phyloP scores from a whole-genome alignment of 2,113 vertebrate species.

The Tympanuchus pallidicinctus region DNA sequence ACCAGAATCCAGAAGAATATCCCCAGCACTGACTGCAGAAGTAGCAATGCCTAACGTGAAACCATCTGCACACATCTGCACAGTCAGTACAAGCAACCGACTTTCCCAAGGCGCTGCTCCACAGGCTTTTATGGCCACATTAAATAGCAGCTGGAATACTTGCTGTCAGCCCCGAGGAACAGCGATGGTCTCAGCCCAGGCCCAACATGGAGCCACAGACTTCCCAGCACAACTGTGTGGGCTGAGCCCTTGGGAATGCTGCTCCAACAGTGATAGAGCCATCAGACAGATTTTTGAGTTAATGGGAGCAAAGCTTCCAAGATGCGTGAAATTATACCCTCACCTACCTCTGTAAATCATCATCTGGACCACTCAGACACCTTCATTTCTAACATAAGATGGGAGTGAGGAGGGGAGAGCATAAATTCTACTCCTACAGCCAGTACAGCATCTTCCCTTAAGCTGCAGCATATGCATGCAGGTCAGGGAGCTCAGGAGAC shows the following conservation, averaged over 20 bases:
- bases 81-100: not conserved
- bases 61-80: not conserved
- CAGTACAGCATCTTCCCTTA: not conserved
- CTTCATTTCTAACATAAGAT: not conserved
- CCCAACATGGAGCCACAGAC: not conserved
- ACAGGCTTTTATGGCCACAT: no score
- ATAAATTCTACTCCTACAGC: no score
- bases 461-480: not conserved
- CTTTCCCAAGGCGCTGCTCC: not conserved
- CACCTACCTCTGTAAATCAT: not conserved
- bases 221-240: not conserved
- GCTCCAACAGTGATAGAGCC: not conserved
- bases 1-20: not conserved
- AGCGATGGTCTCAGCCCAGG: not conserved
- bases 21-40: not conserved
- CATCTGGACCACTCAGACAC: not conserved
- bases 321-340: not conserved
- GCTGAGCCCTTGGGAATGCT: not conserved
- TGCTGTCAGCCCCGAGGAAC: not conserved
- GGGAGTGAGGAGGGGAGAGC: not conserved
- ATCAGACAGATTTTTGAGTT: not conserved
- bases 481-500: not conserved
- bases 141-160: not conserved
- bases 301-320: not conserved
- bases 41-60: not conserved